Evolutionary conservation across 2,888 invertebrate species (phyloP).

Genomic region (Leucophenga maculata): DNA sequence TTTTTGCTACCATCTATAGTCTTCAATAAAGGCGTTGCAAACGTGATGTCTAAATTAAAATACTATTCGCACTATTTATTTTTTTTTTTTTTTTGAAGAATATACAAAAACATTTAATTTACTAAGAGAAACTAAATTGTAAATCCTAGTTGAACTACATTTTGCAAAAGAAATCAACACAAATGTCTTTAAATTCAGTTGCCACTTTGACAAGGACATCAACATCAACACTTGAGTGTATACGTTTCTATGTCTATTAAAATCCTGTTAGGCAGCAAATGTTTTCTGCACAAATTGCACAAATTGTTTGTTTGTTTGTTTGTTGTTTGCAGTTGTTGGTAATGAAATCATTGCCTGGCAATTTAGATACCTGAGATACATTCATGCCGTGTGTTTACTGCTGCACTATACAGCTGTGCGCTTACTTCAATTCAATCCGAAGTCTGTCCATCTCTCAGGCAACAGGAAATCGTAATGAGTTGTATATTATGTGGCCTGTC

Average conservation of each 20-base stretch:
- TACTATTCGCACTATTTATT: too few species aligned
- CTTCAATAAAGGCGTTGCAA: too few species aligned
- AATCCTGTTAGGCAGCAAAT: slow-evolving; percentile 2
- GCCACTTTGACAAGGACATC: slow-evolving; percentile 2
- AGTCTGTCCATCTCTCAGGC: neutral
- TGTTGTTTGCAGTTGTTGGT: neutral
- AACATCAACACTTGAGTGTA: neutral
- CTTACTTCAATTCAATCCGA: neutral
- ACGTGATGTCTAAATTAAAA: too few species aligned
- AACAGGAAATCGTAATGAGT: neutral
- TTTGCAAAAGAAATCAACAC: neutral
- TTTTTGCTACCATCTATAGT: too few species aligned
- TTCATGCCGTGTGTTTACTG: too few species aligned
- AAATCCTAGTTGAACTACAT: too few species aligned
- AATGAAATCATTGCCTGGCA: slow-evolving; percentile 2
- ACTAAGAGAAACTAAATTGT: too few species aligned
- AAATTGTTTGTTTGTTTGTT: slow-evolving; percentile 3
- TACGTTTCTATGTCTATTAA: neutral
- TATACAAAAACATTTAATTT: too few species aligned
- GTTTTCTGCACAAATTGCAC: neutral
- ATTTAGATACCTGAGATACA: neutral
- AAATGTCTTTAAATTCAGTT: neutral
- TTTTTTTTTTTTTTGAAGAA: too few species aligned
- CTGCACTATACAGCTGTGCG: neutral
- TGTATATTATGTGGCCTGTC: slow-evolving; percentile 1